These are phyloP conservation scores for Myotis yumanensis DNA, from an alignment of 2,113 vertebrate species.

Conservation along the genomic window DNA sequence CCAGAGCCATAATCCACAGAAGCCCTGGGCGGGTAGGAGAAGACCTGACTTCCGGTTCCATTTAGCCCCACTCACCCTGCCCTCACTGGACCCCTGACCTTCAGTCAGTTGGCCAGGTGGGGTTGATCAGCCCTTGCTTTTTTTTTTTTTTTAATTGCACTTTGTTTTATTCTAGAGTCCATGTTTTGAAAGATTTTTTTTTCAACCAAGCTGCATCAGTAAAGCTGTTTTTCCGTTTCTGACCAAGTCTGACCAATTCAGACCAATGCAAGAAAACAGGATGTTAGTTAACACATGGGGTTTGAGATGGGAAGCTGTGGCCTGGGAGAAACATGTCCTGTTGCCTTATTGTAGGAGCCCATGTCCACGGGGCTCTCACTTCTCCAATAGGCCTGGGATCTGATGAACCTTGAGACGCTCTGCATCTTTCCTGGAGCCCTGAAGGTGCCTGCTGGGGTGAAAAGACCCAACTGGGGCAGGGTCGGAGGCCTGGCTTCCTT, in stretches of 20 bases:
- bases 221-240: not conserved
- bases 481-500: not conserved
- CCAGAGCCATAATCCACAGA: not conserved
- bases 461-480: not conserved
- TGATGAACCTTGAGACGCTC: not conserved
- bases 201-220: not conserved
- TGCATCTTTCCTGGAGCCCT: not conserved
- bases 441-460: not conserved
- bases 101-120: not conserved
- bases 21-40: not conserved
- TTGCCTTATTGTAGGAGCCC: not conserved
- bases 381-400: not conserved
- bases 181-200: conserved; percentile 13
- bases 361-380: not conserved
- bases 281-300: not conserved
- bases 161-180: not conserved
- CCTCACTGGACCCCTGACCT: not conserved
- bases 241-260: not conserved
- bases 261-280: not conserved
- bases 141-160: not conserved
- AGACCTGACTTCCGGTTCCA: not conserved
- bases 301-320: not conserved
- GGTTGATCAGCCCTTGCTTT: not conserved
- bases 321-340: not conserved
- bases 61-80: not conserved